phyloP scores from a whole-genome alignment of 2,797 vertebrate species.

The Mormyrops boulengeri region DNA sequence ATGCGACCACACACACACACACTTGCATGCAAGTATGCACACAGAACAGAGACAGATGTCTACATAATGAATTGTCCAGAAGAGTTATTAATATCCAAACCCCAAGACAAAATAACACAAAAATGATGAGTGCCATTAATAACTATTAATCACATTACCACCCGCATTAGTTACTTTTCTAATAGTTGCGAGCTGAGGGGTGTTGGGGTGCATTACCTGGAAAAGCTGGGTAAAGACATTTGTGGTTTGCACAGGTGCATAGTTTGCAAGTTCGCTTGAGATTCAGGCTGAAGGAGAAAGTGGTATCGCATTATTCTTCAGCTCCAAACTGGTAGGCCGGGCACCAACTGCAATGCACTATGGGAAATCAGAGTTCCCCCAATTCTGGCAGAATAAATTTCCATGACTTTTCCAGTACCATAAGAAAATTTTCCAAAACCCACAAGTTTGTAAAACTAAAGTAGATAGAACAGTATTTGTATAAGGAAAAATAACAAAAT shows the following conservation, averaged over 20 bases:
- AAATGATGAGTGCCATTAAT: slow-evolving; percentile 42
- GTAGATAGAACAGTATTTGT: too few species aligned
- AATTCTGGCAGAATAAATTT: too few species aligned
- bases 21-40: background rate
- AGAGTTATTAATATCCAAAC: slow-evolving; percentile 36
- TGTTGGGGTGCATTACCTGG: background rate
- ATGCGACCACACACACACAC: background rate
- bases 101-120: slow-evolving; percentile 37
- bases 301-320: background rate
- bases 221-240: background rate
- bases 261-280: background rate
- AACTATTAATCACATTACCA: slow-evolving; percentile 37
- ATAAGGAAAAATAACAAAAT: too few species aligned
- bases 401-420: too few species aligned
- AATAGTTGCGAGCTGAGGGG: background rate
- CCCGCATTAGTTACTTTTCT: slow-evolving; percentile 33
- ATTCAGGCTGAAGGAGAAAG: background rate
- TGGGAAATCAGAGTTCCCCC: too few species aligned
- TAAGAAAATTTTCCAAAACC: too few species aligned
- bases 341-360: background rate
- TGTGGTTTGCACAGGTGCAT: background rate
- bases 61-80: slow-evolving; percentile 22
- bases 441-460: too few species aligned
- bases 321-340: background rate
- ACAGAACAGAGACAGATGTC: slow-evolving; percentile 7